Conservation (phyloP, 2,888 invertebrate species). For the Leptogaster cylindrica region DNA sequence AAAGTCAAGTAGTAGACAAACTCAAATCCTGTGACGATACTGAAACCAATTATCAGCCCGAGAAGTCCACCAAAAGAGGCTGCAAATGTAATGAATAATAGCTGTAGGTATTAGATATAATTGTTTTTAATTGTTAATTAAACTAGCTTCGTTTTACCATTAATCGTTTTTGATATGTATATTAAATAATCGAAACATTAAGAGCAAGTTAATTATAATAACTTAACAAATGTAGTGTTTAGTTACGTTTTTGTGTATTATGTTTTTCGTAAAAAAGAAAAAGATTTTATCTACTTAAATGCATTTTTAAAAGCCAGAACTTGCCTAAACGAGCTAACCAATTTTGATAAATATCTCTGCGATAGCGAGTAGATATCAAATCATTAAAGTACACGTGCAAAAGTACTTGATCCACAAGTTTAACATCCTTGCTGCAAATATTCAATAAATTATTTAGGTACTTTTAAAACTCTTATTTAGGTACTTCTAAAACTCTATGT, state of each 20-base stretch:
- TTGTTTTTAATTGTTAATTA: too few relatives aligned
- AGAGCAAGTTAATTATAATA: too few relatives aligned
- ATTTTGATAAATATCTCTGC: slow-evolving; percentile 71
- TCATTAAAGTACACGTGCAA: slow-evolving; percentile 72
- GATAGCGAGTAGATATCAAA: slow-evolving; percentile 70
- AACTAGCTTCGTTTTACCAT: too few relatives aligned
- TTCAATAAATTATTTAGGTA: neutral
- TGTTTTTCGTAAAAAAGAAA: neutral
- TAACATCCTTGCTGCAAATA: slow-evolving; percentile 60
- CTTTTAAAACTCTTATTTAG: too few relatives aligned
- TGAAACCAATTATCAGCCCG: slow-evolving; percentile 74
- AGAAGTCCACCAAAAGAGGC: slow-evolving; percentile 75
- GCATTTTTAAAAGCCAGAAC: neutral
- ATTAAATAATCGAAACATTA: too few relatives aligned
- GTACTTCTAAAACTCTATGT: too few relatives aligned
- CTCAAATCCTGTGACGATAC: slow-evolving; percentile 72
- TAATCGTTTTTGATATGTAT: too few relatives aligned
- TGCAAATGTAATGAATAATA: too few relatives aligned
- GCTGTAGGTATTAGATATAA: too few relatives aligned
- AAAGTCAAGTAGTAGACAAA: slow-evolving; percentile 69
- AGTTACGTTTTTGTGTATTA: too few relatives aligned
- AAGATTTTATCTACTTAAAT: neutral
- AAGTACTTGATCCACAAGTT: slow-evolving; percentile 65
- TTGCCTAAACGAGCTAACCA: slow-evolving; percentile 75
- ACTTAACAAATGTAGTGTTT: too few relatives aligned